Evolutionary conservation across 2,888 invertebrate species (phyloP).

Genomic region (Orthosia cruda): DNA sequence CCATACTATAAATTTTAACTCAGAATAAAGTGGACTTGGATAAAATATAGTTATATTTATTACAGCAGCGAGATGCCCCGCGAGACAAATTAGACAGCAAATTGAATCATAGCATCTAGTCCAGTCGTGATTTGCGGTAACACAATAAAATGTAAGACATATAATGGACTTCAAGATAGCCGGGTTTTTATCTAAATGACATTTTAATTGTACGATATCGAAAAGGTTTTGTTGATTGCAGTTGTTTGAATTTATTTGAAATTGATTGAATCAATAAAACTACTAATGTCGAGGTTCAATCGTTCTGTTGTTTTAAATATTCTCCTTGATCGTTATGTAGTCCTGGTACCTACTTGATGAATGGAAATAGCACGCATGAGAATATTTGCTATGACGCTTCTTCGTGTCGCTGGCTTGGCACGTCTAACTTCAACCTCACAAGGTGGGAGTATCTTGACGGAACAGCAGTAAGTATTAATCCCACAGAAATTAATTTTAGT

Average conservation of each 20-base stretch:
- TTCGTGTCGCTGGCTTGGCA: too few relatives aligned
- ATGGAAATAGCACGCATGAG: slow-evolving; percentile 8
- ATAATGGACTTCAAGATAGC: slow-evolving; percentile 29
- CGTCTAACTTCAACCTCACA: too few relatives aligned
- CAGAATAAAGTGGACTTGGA: slow-evolving; percentile 31
- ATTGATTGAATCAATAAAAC: slow-evolving; percentile 13
- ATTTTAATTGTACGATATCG: slow-evolving; percentile 28
- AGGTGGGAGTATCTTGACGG: too few relatives aligned
- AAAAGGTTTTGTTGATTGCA: not conserved
- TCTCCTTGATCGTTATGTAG: slow-evolving; percentile 13
- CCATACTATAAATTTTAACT: slow-evolving; percentile 12
- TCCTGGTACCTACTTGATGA: slow-evolving; percentile 13
- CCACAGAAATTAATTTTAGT: too few relatives aligned
- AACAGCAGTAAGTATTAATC: too few relatives aligned
- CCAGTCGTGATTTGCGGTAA: slow-evolving; percentile 44
- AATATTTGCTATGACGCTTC: not conserved
- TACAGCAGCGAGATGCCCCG: slow-evolving; percentile 31
- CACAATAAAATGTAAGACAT: slow-evolving; percentile 46
- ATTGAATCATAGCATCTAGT: slow-evolving; percentile 60
- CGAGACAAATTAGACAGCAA: slow-evolving; percentile 60
- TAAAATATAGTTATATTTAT: slow-evolving; percentile 52
- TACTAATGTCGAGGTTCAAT: not conserved
- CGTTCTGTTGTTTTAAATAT: slow-evolving; percentile 3
- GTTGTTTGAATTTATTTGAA: slow-evolving; percentile 3
- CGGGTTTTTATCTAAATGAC: slow-evolving; percentile 37